Conservation (phyloP, 92 coral and sea anemone species). For the Meandrina meandrites region DNA sequence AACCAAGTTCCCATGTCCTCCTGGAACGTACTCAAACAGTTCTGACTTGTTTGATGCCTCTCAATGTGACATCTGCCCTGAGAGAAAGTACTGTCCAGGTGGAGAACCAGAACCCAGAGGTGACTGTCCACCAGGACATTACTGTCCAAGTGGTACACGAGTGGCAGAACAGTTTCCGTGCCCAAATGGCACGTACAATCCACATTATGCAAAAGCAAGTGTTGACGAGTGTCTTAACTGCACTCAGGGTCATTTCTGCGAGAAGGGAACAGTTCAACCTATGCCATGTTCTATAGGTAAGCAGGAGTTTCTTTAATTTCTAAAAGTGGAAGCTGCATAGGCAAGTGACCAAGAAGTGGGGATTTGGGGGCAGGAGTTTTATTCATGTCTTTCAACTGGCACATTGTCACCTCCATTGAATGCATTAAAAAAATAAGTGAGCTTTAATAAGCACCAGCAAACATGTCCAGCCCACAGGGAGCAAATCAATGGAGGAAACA, state of each 20-base stretch:
- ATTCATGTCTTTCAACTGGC: too few relatives aligned
- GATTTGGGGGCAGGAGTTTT: not conserved
- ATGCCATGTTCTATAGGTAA: conserved; percentile 92
- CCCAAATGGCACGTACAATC: conserved; percentile 94
- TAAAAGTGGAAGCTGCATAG: not conserved
- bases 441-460: too few relatives aligned
- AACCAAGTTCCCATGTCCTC: conserved; percentile 96
- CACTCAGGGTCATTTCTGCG: conserved; percentile 96
- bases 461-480: too few relatives aligned
- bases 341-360: too few relatives aligned
- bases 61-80: conserved; percentile 88
- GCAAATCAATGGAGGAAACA: too few relatives aligned
- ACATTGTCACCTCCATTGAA: too few relatives aligned
- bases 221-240: conserved; percentile 79
- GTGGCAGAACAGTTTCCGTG: conserved; percentile 95
- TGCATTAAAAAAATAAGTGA: too few relatives aligned
- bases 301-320: not conserved
- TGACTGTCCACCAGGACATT: conserved; percentile 93
- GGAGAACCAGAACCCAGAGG: conserved; percentile 93
- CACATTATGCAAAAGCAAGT: conserved; percentile 72
- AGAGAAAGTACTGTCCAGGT: conserved; percentile 94
- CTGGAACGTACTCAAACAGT: conserved; percentile 88
- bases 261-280: conserved; percentile 91
- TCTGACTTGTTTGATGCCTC: conserved; percentile 92
- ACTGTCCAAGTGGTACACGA: conserved; percentile 86